Base-by-base conservation (phyloP, 35 echinoderm and acorn worm genomes). In the Ophiothrix spiculata region DNA sequence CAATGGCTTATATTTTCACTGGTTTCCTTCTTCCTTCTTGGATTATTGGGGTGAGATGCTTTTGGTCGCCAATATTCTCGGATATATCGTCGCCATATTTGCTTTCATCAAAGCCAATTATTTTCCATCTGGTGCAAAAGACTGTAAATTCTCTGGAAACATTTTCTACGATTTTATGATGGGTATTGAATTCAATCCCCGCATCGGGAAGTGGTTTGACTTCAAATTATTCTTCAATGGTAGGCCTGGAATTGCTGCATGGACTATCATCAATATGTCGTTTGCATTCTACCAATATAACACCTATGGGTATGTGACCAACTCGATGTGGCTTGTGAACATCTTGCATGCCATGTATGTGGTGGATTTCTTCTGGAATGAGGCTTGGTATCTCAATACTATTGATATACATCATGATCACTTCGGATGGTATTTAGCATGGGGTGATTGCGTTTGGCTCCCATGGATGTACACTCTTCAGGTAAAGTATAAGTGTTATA, bases 211-310 rank as follows among this genome's bases (percentile, higher is more conserved):
- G n/a, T 89, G 81, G 86, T 93, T 93, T 40, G 91, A 93, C 39
- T 93, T 93, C 81, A 93, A 93, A 37, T 78, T 93, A 23, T 93
- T 93, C 91, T 93, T 89, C 78, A 93, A 93, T 32, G 91, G 91
- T 39, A 40, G 91, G 35, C 91, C 91, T 15, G 91, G 91, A 17
- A 93, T 93, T 33, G 86, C 75, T 10, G 86, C 86, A 3, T 93
- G 91, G 91, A 88, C 91, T 19, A 78, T 93, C 21, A 93, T 93
- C 46, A 93, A 93, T 39, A 87, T 93, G 80, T 93, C 91, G 12
- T 89, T 77, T 69, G 91, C 91, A 0, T 85, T 39, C 17, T 89
- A 93, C 41, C 91, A 93, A 56, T 93, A 93, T 75, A 74, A 93
- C 46, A 31, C 88, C 8, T 80, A 93, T 63, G 91, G 91, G 1